Base-by-base conservation (phyloP, 2,888 invertebrate genomes). In the Globia sparganii region DNA sequence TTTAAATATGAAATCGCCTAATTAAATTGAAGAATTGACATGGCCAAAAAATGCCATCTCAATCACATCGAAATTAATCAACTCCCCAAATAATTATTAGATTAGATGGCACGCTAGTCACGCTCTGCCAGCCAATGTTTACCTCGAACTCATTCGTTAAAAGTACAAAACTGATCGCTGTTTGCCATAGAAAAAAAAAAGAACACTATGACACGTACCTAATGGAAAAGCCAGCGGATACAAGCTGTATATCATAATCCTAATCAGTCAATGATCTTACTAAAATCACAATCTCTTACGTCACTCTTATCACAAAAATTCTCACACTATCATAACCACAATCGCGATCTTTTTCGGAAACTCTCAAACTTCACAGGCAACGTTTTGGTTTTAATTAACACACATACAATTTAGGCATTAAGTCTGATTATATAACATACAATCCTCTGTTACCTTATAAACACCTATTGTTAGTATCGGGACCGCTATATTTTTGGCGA, bases 401-500 rank as follows among this genome's bases (percentile, higher is more conserved):
- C 70, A 80, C 68, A 68, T 77, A 76, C 46, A 74, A 69, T 78
- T 67, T 64, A 67, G 72, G 46, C 31, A 66, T 84, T 72, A 78
- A 78, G 58, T 62, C 28, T 75, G 68, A 34, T 83, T 78, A 81
- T 74, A 64, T 86, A 86, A 86, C 37, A n/a, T 6, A 72, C 34
- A 65, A 75, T 46, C 53, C 59, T 69, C n/a, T 61, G 75, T 86
- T 86, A 84, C 77, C 71, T 77, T 81, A 86, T 83, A 81, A 84
- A 84, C 75, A 66, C 31, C 81, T 64, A 84, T 86, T 86, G 77
- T 86, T 84, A 64, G 34, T 62, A 84, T 84, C 77, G 62, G 37
- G 61, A 71, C 81, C 37, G 64, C 53, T 34, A 49, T 67, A 70
- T 80, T 15, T 79, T 82, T 75, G 72, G 72, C 69, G 75, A 82